phyloP scores from a whole-genome alignment of 2,797 vertebrate genomes.

The Glossophaga mutica region DNA sequence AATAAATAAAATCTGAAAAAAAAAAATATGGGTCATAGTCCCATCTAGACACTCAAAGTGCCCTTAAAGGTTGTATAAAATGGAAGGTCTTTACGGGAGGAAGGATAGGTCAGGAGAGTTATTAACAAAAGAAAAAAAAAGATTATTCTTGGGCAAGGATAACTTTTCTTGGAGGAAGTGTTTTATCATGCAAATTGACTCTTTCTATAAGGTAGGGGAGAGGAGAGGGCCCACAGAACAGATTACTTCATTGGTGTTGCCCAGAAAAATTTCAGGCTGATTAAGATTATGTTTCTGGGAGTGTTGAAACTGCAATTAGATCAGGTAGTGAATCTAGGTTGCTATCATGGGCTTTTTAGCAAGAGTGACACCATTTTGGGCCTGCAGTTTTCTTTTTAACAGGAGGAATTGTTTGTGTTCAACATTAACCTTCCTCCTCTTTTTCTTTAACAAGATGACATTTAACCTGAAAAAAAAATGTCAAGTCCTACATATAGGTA shows the following conservation, averaged over 20 bases:
- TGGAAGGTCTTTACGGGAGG: neutral
- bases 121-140: neutral
- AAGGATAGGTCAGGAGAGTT: neutral
- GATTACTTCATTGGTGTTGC: neutral
- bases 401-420: neutral
- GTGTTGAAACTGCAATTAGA: neutral
- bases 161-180: neutral
- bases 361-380: neutral
- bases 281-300: neutral
- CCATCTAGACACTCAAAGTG: neutral
- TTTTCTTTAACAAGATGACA: slow-evolving; percentile 11
- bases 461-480: neutral
- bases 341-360: neutral
- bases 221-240: neutral
- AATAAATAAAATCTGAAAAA: neutral
- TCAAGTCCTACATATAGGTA: neutral
- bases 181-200: neutral
- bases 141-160: neutral
- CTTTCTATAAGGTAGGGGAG: no score
- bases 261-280: neutral
- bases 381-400: neutral
- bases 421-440: neutral
- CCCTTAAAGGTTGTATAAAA: neutral
- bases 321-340: neutral
- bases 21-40: neutral